Conservation (phyloP, 2,888 invertebrate genomes). For the Empis stercorea region DNA sequence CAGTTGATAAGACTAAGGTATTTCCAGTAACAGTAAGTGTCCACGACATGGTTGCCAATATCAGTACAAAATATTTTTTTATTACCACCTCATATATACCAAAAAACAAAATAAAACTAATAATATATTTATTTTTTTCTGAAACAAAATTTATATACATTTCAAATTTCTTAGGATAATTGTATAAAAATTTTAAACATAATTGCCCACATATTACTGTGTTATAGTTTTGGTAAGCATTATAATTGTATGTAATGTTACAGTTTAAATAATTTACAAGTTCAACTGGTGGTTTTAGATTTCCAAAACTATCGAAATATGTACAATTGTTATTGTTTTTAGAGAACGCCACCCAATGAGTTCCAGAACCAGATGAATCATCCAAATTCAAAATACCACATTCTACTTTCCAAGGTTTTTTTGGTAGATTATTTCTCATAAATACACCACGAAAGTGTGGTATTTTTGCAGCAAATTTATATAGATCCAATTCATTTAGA, state of each 20-base stretch:
- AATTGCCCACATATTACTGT: constrained; percentile 21
- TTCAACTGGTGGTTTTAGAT: constrained; percentile 20
- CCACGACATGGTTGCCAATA: constrained; percentile 11
- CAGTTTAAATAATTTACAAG: constrained; percentile 16
- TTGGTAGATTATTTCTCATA: no score
- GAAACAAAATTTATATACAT: not conserved
- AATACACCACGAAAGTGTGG: no score
- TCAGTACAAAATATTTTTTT: not conserved
- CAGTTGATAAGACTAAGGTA: constrained; percentile 14
- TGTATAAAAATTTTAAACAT: constrained; percentile 18
- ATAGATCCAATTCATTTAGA: no score
- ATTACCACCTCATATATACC: not conserved
- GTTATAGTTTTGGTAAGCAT: constrained; percentile 16
- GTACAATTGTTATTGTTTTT: no score
- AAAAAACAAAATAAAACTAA: no score
- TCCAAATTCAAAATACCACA: no score
- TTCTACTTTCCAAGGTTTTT: no score
- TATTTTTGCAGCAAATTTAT: no score
- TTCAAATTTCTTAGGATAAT: constrained; percentile 11
- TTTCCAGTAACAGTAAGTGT: constrained; percentile 19
- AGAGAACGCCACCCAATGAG: no score
- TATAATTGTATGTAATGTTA: constrained; percentile 18
- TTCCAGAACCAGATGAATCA: no score
- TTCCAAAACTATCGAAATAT: no score
- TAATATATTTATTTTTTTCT: no score